phyloP scores from a whole-genome alignment of 2,113 vertebrate genomes.

The Aspiorhynchus laticeps region DNA sequence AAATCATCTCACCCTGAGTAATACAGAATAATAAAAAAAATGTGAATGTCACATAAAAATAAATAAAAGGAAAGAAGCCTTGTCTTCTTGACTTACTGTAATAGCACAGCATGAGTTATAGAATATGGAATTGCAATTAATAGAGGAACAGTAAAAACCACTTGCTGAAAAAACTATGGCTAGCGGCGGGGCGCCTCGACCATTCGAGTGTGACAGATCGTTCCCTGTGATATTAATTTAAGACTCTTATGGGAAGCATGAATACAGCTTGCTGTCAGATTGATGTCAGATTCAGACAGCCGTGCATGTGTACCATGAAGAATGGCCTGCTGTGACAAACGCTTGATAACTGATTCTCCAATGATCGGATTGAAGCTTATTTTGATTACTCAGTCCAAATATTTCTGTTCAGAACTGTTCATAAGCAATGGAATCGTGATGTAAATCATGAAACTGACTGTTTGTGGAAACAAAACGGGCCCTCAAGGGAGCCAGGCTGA shows the following conservation, averaged over 20 bases:
- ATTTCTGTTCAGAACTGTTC: not conserved
- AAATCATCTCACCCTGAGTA: not conserved
- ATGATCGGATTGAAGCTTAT: slow-evolving; percentile 4
- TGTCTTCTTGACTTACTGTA: slow-evolving; percentile 39
- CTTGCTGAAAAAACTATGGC: slow-evolving; percentile 10
- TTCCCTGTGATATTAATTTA: slow-evolving; percentile 41
- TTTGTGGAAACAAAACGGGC: slow-evolving; percentile 8
- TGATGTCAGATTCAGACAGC: slow-evolving; percentile 29
- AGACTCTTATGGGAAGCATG: not conserved
- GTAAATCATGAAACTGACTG: slow-evolving; percentile 23
- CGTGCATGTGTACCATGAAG: slow-evolving; percentile 19
- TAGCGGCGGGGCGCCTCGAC: not conserved
- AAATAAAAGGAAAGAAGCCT: slow-evolving; percentile 42
- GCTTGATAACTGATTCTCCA: not conserved
- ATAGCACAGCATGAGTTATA: slow-evolving; percentile 19
- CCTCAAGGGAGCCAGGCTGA: slow-evolving; percentile 8
- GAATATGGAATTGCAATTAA: slow-evolving; percentile 55
- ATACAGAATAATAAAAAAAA: no score
- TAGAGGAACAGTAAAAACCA: not conserved
- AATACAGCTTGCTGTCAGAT: slow-evolving; percentile 41
- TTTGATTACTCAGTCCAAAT: slow-evolving; percentile 7
- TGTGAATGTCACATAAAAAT: slow-evolving; percentile 18
- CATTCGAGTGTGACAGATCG: slow-evolving; percentile 29
- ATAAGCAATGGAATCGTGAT: slow-evolving; percentile 16
- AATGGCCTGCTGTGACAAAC: slow-evolving; percentile 2